Evolutionary conservation across 2,113 vertebrate species (phyloP), one percentile per base, ranked within the genome.

Genomic region (Ailurus styani): DNA sequence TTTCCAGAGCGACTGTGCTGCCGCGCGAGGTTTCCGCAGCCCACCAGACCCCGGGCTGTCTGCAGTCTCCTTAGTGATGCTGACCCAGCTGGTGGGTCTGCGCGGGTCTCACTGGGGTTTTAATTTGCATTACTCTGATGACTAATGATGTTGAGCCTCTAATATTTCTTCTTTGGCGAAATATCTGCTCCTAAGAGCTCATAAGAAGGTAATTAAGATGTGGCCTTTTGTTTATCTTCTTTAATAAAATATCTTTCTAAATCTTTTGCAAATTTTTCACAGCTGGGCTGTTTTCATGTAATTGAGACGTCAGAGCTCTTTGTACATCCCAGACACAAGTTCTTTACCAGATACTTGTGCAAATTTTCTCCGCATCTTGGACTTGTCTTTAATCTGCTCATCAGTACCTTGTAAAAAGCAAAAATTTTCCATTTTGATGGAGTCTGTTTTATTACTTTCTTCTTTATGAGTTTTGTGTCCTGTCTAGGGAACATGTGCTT

Each of bases 1-100:
- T 50, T 60, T 62, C 52, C 75, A 6, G 50, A 34, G 64, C 1
- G 29, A 54, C 66, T 5, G 0, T 14, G 1, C 29, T 27, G 20
- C 40, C 5, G 1, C 0, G n/a, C 4, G 34, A 15, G 3, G 10
- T 18, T 17, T 37, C 13, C 15, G 5, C 2, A 54, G 20, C 42
- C 29, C 40, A 3, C n/a, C 50, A 37, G 5, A 31, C 23, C 20
- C 1, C 11, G 3, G 47, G 18, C 10, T 17, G 23, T 14, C 50
- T 25, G 57, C 31, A 7, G 29, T 45, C 37, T 60, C 45, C 42
- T 45, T 60, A 10, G 34, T 34, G 6, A 42, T 52, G 12, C 4
- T 60, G 57, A 12, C n/a, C 40, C 6, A 4, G 25, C 23, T 7
- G 47, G 50, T 29, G 27, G 50, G 27, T 50, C 57, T 45, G 9